These are phyloP conservation scores for Xiphophorus birchmanni DNA, from an alignment of 2,797 vertebrate species.

Conservation along the genomic window DNA sequence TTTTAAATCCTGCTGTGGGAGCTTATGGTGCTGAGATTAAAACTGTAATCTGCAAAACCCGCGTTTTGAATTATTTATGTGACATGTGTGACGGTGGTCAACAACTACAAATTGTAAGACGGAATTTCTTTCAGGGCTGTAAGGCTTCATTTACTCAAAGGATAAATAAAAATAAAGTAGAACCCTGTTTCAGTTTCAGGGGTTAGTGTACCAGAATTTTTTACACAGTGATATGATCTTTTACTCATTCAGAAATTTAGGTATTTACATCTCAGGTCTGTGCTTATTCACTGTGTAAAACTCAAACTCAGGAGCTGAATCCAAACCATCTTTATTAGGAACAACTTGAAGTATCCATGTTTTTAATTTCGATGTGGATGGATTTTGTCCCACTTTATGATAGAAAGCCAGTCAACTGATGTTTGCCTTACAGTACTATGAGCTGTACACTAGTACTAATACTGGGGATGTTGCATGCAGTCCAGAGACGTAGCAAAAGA, in stretches of 20 bases:
- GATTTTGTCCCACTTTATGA: not conserved
- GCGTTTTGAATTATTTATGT: conserved; percentile 46
- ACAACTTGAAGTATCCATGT: not conserved
- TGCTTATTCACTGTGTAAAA: not conserved
- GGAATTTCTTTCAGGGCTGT: not conserved
- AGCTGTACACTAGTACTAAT: too few species aligned
- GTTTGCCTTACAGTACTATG: too few species aligned
- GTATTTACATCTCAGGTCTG: not conserved
- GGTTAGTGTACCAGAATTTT: not conserved
- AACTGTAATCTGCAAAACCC: conserved; percentile 54
- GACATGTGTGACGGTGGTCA: conserved; percentile 30
- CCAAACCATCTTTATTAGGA: not conserved
- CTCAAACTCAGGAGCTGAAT: not conserved
- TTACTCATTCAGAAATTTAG: not conserved
- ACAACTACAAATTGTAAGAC: conserved; percentile 11
- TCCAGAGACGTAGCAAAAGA: too few species aligned
- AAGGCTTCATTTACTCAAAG: not conserved
- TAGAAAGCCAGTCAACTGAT: not conserved
- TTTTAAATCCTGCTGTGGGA: conserved; percentile 17
- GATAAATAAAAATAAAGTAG: not conserved
- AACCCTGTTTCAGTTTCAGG: not conserved
- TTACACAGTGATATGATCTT: not conserved
- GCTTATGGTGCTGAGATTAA: conserved; percentile 54
- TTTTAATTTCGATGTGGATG: not conserved
- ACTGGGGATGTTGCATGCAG: too few species aligned